These are phyloP conservation scores for Luscinia megarhynchos DNA, from an alignment of 2,797 vertebrate species.

Conservation along the genomic window DNA sequence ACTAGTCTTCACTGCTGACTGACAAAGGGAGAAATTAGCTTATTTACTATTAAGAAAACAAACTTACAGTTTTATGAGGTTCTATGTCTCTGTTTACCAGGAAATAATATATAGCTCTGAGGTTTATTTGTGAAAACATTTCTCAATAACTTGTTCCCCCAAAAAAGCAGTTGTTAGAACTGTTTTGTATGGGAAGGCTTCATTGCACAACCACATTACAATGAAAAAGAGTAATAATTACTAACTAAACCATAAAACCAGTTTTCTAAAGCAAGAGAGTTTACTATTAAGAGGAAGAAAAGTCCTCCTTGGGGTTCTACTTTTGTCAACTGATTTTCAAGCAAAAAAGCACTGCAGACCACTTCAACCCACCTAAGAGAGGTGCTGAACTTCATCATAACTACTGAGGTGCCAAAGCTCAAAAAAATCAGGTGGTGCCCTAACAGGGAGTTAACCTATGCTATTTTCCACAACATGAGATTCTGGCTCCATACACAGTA, in stretches of 20 bases:
- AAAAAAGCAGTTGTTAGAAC: background rate
- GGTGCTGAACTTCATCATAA: background rate
- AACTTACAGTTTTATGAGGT: background rate
- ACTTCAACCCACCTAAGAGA: background rate
- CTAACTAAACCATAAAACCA: background rate
- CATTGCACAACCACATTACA: background rate
- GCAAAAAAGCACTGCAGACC: background rate
- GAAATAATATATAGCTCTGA: constrained; percentile 5
- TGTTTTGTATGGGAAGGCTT: background rate
- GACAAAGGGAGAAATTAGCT: constrained; percentile 12
- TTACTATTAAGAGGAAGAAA: background rate
- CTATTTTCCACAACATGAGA: background rate
- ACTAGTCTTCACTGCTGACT: background rate
- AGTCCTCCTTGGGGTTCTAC: background rate
- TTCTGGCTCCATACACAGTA: background rate
- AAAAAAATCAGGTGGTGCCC: background rate
- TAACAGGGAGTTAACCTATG: background rate
- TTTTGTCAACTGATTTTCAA: background rate
- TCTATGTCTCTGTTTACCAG: background rate
- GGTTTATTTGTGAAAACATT: background rate
- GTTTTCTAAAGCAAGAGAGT: background rate
- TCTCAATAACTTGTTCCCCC: background rate
- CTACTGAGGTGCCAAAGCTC: background rate
- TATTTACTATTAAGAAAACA: constrained; percentile 45
- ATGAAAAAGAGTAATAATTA: background rate